Conservation (phyloP, 35 echinoderm and acorn worm species). For the Amphiura filiformis region DNA sequence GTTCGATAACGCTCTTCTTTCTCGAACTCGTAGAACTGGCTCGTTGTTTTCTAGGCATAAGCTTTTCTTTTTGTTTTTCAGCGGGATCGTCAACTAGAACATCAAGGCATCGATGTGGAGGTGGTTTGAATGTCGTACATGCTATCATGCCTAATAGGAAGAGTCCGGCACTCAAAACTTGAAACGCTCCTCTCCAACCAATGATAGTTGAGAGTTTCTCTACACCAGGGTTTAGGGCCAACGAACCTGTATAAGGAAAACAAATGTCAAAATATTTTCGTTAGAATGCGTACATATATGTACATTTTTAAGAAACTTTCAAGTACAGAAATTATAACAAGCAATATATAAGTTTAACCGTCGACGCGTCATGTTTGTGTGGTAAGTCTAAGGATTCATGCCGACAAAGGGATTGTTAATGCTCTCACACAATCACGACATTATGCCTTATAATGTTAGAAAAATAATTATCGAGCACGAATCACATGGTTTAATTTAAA, state of each 20-base stretch:
- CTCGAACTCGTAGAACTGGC: neutral
- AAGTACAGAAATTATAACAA: no score
- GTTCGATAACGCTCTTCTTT: neutral
- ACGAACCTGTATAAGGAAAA: constrained; percentile 70
- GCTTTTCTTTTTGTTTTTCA: constrained; percentile 16
- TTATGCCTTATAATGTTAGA: no score
- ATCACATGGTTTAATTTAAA: no score
- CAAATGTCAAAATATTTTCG: neutral
- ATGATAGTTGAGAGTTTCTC: constrained; percentile 67
- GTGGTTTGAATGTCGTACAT: constrained; percentile 54
- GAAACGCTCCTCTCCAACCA: constrained; percentile 77
- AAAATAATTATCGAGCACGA: no score
- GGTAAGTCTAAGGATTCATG: no score
- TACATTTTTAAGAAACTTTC: no score
- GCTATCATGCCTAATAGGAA: constrained; percentile 66
- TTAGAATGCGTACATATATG: neutral
- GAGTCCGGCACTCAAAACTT: constrained; percentile 51
- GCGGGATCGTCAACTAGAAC: constrained; percentile 30
- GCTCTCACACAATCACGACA: no score
- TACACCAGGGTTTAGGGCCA: constrained; percentile 69
- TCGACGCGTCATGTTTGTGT: no score
- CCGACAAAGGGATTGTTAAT: no score
- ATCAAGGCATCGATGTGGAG: constrained; percentile 52
- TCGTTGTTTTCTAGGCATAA: neutral
- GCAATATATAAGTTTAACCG: no score